Evolutionary conservation across 2,113 vertebrate species (phyloP), one percentile per base, ranked within the genome.

Genomic region (Chaetura pelagica): DNA sequence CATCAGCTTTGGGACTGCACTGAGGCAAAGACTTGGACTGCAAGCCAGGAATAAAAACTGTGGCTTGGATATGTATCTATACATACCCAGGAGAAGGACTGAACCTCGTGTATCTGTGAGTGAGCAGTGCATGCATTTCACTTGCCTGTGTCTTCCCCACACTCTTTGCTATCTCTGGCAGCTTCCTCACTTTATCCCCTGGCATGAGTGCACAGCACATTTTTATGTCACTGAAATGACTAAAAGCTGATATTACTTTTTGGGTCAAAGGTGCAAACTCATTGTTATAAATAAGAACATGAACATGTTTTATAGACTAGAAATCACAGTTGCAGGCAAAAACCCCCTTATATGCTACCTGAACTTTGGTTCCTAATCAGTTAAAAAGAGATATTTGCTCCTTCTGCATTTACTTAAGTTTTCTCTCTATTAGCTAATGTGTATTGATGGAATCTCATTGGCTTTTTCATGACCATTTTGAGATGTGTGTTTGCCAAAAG

Each of bases 361-460:
- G 73, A 84, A 82, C 32, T 71, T 62, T 4, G n/a, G 90, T 90
- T 89, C 82, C 40, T 84, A 93, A 92, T 72, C 73, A 79, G 92
- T 96, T 94, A 96, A 92, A 96, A 93, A 23, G 24, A 89, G 69
- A 24, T 89, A 84, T 66, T 93, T 84, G 7, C 22, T 93, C 73
- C 80, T 96, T 86, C 92, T 96, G 96, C 83, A 64, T 84, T 87
- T 93, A 54, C 76, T 94, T 84, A 94, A 9, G 22, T 89, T 94
- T 95, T 94, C 83, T 94, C 48, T 95, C 86, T 94, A 83, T 96
- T 97, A 95, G 90, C 84, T 95, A 93, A 94, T 94, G 42, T 66
- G 16, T 72, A 94, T 75, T 94, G 94, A 93, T 84, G 88, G 89
- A 96, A 96, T 91, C 90, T 94, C 94, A 91, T 94, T 92, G 84